Evolutionary conservation across 2,888 invertebrate genomes (phyloP).

Genomic region (Euplagia quadripunctaria): DNA sequence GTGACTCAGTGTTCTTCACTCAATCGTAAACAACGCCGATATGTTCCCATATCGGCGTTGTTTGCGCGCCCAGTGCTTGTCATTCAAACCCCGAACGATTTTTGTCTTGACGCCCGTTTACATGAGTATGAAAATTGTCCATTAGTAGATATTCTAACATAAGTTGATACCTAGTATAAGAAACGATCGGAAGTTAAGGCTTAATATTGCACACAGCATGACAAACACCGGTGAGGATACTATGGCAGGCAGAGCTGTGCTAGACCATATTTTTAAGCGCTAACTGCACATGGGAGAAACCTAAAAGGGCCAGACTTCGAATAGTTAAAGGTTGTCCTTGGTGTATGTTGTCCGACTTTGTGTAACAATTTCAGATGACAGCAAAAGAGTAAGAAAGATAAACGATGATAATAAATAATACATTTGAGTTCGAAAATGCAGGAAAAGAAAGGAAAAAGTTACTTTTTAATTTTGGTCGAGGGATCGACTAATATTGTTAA

Average conservation of each 20-base stretch:
- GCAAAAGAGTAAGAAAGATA: slow-evolving; percentile 21
- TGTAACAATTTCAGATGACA: slow-evolving; percentile 15
- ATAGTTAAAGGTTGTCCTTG: slow-evolving; percentile 1
- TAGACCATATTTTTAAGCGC: no score
- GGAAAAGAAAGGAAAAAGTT: slow-evolving; percentile 2
- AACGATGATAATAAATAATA: slow-evolving; percentile 10
- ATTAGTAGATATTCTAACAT: not conserved
- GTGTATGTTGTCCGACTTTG: not conserved
- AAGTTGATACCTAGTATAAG: not conserved
- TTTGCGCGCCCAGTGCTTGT: not conserved
- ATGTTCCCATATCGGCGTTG: no score
- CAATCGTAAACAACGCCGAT: not conserved
- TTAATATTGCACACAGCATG: not conserved
- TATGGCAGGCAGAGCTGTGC: no score
- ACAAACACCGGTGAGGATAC: no score
- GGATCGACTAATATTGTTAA: not conserved
- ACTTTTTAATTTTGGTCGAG: not conserved
- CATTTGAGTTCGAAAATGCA: slow-evolving; percentile 13
- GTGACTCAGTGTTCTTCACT: not conserved
- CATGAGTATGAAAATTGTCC: not conserved
- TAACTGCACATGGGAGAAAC: not conserved
- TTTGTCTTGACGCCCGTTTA: not conserved
- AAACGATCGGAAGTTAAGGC: no score
- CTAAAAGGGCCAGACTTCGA: not conserved
- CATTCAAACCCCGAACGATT: not conserved